Evolutionary conservation across 2,888 invertebrate species (phyloP).

Genomic region (Cynaeus angustus): DNA sequence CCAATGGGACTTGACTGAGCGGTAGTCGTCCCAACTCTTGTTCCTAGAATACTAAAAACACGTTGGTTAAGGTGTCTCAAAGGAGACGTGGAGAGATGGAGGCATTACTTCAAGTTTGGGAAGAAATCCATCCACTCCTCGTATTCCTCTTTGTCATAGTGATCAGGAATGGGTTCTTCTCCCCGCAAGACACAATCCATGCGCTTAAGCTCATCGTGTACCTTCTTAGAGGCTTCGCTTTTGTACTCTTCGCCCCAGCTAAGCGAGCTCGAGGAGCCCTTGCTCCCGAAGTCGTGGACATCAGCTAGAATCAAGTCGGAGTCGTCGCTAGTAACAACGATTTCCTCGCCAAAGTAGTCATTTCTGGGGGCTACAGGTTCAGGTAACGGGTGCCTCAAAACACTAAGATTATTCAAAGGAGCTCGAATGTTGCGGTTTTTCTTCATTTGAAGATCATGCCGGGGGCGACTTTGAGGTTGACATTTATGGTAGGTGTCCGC

Average conservation of each 20-base stretch:
- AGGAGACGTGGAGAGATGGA: too few species aligned
- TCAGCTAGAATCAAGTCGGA: conserved; percentile 28
- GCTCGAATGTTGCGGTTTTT: conserved; percentile 43
- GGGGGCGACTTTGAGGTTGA: conserved; percentile 19
- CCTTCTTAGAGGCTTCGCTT: conserved; percentile 72
- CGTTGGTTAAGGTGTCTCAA: too few species aligned
- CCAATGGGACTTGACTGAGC: too few species aligned
- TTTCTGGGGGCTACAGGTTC: conserved; percentile 4
- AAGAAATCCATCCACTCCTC: conserved; percentile 76
- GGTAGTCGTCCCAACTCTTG: neutral
- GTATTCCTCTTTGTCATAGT: conserved; percentile 75
- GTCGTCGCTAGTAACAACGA: conserved; percentile 25
- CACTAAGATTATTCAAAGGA: conserved; percentile 16
- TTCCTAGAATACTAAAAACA: conserved; percentile 26
- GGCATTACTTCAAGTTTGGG: conserved; percentile 75
- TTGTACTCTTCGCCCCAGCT: conserved; percentile 75
- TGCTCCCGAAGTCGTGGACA: conserved; percentile 36
- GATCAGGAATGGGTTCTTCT: conserved; percentile 72
- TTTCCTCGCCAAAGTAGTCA: conserved; percentile 41
- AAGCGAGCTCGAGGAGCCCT: conserved; percentile 68
- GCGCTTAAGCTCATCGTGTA: conserved; percentile 75
- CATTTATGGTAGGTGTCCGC: neutral
- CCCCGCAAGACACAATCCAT: conserved; percentile 76
- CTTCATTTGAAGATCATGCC: conserved; percentile 15
- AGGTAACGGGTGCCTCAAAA: conserved; percentile 28